phyloP scores from a whole-genome alignment of 2,113 vertebrate species.

The Bufo gargarizans region DNA sequence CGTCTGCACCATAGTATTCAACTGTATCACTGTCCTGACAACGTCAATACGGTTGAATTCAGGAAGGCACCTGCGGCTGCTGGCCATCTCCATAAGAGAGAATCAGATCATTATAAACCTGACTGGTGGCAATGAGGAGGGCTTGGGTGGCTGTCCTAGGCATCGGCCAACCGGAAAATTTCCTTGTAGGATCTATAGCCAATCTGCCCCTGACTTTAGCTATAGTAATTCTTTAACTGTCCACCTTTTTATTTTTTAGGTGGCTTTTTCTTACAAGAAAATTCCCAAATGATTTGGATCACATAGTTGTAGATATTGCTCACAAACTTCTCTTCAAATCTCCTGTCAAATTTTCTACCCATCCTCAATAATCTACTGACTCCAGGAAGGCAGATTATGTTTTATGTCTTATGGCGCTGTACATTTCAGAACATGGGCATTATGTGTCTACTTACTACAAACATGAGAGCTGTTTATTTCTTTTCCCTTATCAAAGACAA shows the following conservation, averaged over 20 bases:
- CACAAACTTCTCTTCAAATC: neutral
- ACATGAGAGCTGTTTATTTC: slow-evolving; percentile 47
- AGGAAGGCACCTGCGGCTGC: too few relatives aligned
- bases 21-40: too few relatives aligned
- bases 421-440: slow-evolving; percentile 44
- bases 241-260: neutral
- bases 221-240: neutral
- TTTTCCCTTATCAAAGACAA: slow-evolving; percentile 44
- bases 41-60: too few relatives aligned
- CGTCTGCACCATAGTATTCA: too few relatives aligned
- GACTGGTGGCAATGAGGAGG: too few relatives aligned
- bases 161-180: too few relatives aligned
- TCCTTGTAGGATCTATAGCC: too few relatives aligned
- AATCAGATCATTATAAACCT: too few relatives aligned
- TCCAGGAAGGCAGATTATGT: slow-evolving; percentile 35
- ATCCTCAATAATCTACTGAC: slow-evolving; percentile 18
- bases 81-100: too few relatives aligned
- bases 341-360: neutral
- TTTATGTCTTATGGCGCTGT: slow-evolving; percentile 40
- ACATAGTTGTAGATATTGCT: neutral
- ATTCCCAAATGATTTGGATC: neutral
- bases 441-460: slow-evolving; percentile 43
- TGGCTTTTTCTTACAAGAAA: neutral
- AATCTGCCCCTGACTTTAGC: neutral
- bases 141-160: too few relatives aligned